Percentiles rank a stretch among this genome's conserved stretches.
Conservation (phyloP, 1,140 invertebrate genomes). For the Trichogramma pretiosum region DNA sequence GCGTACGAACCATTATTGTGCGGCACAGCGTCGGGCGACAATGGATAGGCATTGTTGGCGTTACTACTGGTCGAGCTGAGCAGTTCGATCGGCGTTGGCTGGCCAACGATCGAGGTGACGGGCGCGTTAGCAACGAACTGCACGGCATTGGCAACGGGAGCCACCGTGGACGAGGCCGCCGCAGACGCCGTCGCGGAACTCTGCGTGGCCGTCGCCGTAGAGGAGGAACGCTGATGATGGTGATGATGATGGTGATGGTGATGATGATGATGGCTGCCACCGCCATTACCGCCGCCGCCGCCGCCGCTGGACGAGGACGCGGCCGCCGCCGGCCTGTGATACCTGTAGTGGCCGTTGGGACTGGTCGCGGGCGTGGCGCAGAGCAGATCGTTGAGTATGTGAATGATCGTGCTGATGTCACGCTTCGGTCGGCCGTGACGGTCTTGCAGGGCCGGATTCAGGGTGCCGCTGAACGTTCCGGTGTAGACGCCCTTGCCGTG, state of each 20-base stretch:
- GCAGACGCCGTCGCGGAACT: neutral
- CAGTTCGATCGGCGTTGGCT: no score
- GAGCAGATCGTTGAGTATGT: conserved; percentile 88
- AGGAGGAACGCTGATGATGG: neutral
- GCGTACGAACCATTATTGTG: no score
- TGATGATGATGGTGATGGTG: neutral
- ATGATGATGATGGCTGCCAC: neutral
- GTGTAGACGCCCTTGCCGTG: conserved; percentile 85
- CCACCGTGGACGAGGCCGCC: neutral
- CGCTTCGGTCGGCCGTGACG: conserved; percentile 79
- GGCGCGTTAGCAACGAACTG: no score
- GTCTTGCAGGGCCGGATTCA: conserved; percentile 91
- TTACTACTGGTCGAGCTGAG: no score
- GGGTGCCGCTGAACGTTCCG: conserved; percentile 74
- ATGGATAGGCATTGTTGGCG: neutral
- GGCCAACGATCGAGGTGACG: neutral
- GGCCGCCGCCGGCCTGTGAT: conserved; percentile 30
- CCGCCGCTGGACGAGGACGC: neutral
- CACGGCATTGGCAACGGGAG: neutral
- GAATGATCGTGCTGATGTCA: conserved; percentile 89
- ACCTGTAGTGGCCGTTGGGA: conserved; percentile 38
- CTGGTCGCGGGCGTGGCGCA: conserved; percentile 66
- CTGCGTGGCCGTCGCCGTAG: neutral
- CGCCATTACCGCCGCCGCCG: neutral
- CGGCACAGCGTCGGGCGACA: no score